phyloP scores from a whole-genome alignment of 2,797 vertebrate species.

The Lycodopsis pacificus region DNA sequence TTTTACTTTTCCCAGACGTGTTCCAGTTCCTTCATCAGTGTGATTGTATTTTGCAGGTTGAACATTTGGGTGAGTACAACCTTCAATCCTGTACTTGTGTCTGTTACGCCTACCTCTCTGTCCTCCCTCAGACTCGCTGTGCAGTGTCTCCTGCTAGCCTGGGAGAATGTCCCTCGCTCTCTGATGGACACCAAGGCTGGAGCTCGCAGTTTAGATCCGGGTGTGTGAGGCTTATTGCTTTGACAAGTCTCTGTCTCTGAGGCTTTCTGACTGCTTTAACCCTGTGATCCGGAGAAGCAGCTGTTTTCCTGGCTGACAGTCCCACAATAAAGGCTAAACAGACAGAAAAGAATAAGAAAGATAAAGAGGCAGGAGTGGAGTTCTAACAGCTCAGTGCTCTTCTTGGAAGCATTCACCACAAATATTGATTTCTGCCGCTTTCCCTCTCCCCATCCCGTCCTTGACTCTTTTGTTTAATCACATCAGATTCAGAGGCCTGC shows the following conservation, averaged over 20 bases:
- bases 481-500: constrained; percentile 74
- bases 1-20: neutral
- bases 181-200: constrained; percentile 43
- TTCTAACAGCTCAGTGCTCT: constrained; percentile 56
- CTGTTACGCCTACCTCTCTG: neutral
- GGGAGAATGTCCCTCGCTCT: neutral
- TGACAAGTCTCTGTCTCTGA: constrained; percentile 68
- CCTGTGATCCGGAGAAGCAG: constrained; percentile 63
- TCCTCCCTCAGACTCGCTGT: constrained; percentile 2
- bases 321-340: constrained; percentile 32
- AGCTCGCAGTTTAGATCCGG: constrained; percentile 31
- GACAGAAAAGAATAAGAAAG: constrained; percentile 18
- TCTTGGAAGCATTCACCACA: constrained; percentile 67
- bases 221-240: constrained; percentile 62
- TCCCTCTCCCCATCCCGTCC: constrained; percentile 1
- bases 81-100: neutral
- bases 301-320: constrained; percentile 44
- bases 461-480: constrained; percentile 70
- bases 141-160: neutral
- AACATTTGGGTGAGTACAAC: constrained; percentile 2
- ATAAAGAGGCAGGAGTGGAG: constrained; percentile 28
- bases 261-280: constrained; percentile 67
- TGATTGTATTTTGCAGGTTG: neutral
- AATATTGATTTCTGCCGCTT: constrained; percentile 67
- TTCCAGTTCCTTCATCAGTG: neutral